Conservation (phyloP, 2,797 vertebrate genomes). For the Hydrophis major region DNA sequence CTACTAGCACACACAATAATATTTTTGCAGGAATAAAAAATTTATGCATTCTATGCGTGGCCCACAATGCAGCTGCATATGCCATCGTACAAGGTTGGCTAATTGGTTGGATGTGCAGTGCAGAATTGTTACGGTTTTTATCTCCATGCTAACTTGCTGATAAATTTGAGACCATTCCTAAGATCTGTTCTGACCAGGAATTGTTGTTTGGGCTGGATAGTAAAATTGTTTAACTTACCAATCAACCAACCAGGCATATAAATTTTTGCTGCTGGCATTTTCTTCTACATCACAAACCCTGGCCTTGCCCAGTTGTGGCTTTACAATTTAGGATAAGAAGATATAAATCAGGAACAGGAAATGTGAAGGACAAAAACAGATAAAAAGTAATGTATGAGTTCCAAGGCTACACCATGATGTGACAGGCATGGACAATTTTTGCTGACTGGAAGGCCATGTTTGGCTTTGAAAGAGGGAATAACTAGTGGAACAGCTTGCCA, state of each 20-base stretch:
- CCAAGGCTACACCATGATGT: no score
- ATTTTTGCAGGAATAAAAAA: not conserved
- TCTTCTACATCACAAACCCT: constrained; percentile 23
- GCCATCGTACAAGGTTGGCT: not conserved
- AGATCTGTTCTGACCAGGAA: not conserved
- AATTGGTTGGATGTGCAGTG: not conserved
- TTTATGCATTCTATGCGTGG: no score
- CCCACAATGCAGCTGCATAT: not conserved
- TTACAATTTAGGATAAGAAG: not conserved
- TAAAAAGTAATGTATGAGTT: not conserved
- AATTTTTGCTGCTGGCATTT: not conserved
- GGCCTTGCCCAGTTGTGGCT: constrained; percentile 33
- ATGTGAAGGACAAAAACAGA: not conserved
- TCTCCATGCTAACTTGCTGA: not conserved
- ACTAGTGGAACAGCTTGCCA: no score
- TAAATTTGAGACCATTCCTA: not conserved
- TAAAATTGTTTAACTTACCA: not conserved
- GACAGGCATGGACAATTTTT: no score
- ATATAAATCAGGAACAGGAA: not conserved
- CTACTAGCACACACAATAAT: not conserved
- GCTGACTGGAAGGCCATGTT: not conserved
- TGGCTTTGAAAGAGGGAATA: not conserved
- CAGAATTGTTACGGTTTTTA: not conserved
- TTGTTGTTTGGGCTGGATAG: constrained; percentile 8
- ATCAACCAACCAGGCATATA: not conserved